Evolutionary conservation across 53 echinoderm and acorn worm species (phyloP), one percentile per base, ranked within the genome.

Genomic region (Hippasteria phrygiana): DNA sequence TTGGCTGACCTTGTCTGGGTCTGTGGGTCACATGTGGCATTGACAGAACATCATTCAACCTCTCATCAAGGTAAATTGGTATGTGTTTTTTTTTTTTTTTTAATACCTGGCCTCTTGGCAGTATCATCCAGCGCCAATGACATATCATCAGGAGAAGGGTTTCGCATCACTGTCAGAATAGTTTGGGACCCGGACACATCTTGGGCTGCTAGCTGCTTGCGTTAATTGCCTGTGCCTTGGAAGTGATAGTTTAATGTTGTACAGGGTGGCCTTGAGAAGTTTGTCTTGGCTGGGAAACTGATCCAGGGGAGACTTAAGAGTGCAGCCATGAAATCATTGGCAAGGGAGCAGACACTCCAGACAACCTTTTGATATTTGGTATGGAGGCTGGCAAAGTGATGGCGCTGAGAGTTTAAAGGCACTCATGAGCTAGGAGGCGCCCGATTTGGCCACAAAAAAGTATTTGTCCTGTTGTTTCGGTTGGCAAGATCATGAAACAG

Each of bases 41-140:
- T 67, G 34, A 41, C 41, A 55, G 4, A 2, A 29, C 56, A 82
- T 66, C 82, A 66, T 65, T 82, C 82, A 43, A 82, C 82, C 65
- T 82, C 27, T 66, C 82, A 82, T 82, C 82, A 82, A 82, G 45
- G 43, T 82, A 66, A 82, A 45, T 82, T 82, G 67, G 33, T 43
- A 29, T 74, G 5, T 62, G 16, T 20, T n/a, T n/a, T n/a, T 13
- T 67, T 35, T 67, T 35, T 33, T 22, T 35, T 53, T 48, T 5
- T 46, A 31, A 17, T 76, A 17, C 76, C 34, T 29, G 22, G 26
- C 28, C 13, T 24, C 51, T 76, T 20, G 26, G 35, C n/a, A 20
- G 51, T 48, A 53, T 53, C 76, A 17, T 59, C 59, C 67, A 22
- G 33, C 13, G 3, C 16, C 33, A 32, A 32, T 34, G 36, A 66